Conservation (phyloP, 2,113 vertebrate species). For the Scatophagus argus region DNA sequence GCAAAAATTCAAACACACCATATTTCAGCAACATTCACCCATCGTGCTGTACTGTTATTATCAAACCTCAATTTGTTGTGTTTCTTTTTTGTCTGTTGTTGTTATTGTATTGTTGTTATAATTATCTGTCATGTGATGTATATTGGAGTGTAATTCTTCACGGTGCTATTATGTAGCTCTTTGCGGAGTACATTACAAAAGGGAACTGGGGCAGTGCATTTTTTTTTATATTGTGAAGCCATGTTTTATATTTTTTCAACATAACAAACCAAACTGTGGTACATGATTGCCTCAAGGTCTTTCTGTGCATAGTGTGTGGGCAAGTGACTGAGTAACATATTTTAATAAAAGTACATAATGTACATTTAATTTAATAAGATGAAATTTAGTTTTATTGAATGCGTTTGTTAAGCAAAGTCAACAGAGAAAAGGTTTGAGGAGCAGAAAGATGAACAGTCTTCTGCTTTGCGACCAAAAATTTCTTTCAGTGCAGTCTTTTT, state of each 20-base stretch:
- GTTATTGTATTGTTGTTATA: conserved; percentile 55
- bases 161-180: conserved; percentile 79
- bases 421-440: neutral
- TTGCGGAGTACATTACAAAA: conserved; percentile 61
- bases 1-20: neutral
- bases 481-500: neutral
- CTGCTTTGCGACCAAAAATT: neutral
- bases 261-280: conserved; percentile 63
- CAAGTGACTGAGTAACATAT: conserved; percentile 67
- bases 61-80: conserved; percentile 72
- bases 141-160: conserved; percentile 70
- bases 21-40: conserved; percentile 18
- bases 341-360: conserved; percentile 79
- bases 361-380: conserved; percentile 61
- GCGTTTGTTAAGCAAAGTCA: conserved; percentile 2
- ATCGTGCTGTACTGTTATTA: conserved; percentile 23
- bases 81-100: conserved; percentile 48
- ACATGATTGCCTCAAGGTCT: conserved; percentile 60
- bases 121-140: conserved; percentile 68
- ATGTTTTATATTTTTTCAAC: conserved; percentile 64
- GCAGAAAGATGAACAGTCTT: neutral
- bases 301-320: conserved; percentile 65
- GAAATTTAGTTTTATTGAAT: conserved; percentile 48
- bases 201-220: conserved; percentile 74
- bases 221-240: conserved; percentile 64